Conservation (phyloP, 2,888 invertebrate species). For the Serrognathus titanus region DNA sequence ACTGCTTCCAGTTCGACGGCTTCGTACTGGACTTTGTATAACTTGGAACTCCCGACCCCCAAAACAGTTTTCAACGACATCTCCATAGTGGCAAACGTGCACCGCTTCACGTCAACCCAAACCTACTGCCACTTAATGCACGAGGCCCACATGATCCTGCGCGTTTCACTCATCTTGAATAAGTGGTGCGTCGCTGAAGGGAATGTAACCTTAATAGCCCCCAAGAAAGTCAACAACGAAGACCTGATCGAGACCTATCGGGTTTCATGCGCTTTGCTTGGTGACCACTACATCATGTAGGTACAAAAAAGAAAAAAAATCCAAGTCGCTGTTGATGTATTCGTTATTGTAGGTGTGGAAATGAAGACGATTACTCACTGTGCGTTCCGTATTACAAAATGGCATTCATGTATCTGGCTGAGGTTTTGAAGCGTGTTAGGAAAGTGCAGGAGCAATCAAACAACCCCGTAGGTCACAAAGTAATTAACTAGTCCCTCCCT, state of each 20-base stretch:
- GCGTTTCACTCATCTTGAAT: slow-evolving; percentile 48
- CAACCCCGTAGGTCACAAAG: slow-evolving; percentile 32
- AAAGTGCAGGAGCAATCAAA: slow-evolving; percentile 45
- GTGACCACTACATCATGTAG: slow-evolving; percentile 55
- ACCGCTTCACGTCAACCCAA: slow-evolving; percentile 60
- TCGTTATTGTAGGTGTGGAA: no score
- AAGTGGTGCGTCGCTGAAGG: slow-evolving; percentile 43
- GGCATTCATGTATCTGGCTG: slow-evolving; percentile 51
- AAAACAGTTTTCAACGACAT: slow-evolving; percentile 68
- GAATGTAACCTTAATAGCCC: slow-evolving; percentile 35
- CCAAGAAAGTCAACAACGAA: slow-evolving; percentile 38
- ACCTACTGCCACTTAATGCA: slow-evolving; percentile 70
- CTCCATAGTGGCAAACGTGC: slow-evolving; percentile 62
- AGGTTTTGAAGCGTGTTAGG: slow-evolving; percentile 49
- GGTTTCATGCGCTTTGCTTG: slow-evolving; percentile 56
- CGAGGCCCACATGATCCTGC: slow-evolving; percentile 68
- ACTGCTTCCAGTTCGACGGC: slow-evolving; percentile 40
- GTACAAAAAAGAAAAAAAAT: slow-evolving; percentile 16
- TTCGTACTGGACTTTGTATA: slow-evolving; percentile 69
- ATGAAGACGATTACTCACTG: slow-evolving; percentile 40
- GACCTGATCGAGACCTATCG: slow-evolving; percentile 49
- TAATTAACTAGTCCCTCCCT: background rate
- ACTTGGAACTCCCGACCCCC: slow-evolving; percentile 61
- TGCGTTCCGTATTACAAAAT: slow-evolving; percentile 56
- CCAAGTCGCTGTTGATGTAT: no score